Percentiles rank a stretch among this genome's conserved stretches.
Conservation (phyloP, 2,113 vertebrate species). For the Tachycineta bicolor region DNA sequence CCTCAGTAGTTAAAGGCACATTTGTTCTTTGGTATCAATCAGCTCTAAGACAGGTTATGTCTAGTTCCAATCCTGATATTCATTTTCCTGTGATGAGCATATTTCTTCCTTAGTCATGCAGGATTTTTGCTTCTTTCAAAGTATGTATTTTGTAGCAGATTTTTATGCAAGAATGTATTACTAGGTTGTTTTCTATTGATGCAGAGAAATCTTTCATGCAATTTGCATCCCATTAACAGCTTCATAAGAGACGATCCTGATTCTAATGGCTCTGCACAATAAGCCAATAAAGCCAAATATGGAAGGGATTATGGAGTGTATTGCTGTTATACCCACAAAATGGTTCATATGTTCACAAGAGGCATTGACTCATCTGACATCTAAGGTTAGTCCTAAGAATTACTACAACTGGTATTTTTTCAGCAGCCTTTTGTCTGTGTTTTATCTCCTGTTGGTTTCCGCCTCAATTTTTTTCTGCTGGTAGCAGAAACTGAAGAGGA, state of each 20-base stretch:
- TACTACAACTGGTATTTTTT: not conserved
- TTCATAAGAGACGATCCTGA: not conserved
- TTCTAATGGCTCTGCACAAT: slow-evolving; percentile 22
- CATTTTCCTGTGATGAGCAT: not conserved
- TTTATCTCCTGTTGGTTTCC: not conserved
- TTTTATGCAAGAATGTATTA: slow-evolving; percentile 25
- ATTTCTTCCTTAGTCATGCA: slow-evolving; percentile 4
- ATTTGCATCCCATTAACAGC: slow-evolving; percentile 15
- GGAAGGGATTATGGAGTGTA: not conserved
- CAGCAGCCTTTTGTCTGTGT: not conserved
- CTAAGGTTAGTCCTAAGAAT: slow-evolving; percentile 13
- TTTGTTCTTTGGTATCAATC: not conserved
- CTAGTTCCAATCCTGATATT: not conserved
- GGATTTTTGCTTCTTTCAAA: not conserved
- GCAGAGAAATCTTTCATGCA: not conserved
- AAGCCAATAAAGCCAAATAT: slow-evolving; percentile 26
- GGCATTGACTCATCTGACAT: not conserved
- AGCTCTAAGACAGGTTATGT: not conserved
- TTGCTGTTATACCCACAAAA: slow-evolving; percentile 2
- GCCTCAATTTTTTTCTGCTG: not conserved
- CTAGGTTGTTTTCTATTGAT: slow-evolving; percentile 30
- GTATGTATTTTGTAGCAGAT: not conserved
- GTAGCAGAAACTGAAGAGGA: not conserved
- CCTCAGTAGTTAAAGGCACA: not conserved
- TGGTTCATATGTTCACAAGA: not conserved